Evolutionary conservation across 2,797 vertebrate species (phyloP).

Genomic region (Streptopelia turtur): DNA sequence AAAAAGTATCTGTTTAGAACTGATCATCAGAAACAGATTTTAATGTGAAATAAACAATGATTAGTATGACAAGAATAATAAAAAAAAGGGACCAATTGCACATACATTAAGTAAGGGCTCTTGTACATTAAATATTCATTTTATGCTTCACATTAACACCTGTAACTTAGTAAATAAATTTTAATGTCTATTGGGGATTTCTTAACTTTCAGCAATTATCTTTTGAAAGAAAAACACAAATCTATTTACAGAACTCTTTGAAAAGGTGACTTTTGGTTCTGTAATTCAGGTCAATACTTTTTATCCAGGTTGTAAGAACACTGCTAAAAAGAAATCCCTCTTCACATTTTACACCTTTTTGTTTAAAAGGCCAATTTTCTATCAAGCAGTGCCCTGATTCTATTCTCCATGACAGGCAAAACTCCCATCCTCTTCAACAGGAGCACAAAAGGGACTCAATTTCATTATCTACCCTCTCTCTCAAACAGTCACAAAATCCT

Average conservation of each 20-base stretch:
- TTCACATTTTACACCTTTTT: background rate
- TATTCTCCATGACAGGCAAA: background rate
- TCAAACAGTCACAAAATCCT: background rate
- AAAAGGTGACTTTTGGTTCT: background rate
- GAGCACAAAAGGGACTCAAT: background rate
- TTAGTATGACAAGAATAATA: constrained; percentile 62
- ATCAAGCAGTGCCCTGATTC: rapidly evolving
- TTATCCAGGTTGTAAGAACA: background rate
- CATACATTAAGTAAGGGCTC: background rate
- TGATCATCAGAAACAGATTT: constrained; percentile 73
- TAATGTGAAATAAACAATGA: constrained; percentile 71
- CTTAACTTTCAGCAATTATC: background rate
- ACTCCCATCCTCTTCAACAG: background rate
- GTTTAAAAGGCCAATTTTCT: background rate
- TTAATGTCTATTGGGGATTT: background rate
- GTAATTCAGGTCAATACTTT: background rate
- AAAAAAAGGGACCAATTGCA: constrained; percentile 6
- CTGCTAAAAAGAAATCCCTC: background rate
- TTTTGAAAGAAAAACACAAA: background rate
- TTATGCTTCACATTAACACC: background rate
- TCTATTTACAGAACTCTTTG: background rate
- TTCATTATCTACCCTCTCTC: rapidly evolving
- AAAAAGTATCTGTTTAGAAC: constrained; percentile 70
- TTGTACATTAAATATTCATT: background rate
- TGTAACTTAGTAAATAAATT: background rate